Base-by-base conservation (phyloP, 2,888 invertebrate genomes). In the Meliscaeva auricollis region DNA sequence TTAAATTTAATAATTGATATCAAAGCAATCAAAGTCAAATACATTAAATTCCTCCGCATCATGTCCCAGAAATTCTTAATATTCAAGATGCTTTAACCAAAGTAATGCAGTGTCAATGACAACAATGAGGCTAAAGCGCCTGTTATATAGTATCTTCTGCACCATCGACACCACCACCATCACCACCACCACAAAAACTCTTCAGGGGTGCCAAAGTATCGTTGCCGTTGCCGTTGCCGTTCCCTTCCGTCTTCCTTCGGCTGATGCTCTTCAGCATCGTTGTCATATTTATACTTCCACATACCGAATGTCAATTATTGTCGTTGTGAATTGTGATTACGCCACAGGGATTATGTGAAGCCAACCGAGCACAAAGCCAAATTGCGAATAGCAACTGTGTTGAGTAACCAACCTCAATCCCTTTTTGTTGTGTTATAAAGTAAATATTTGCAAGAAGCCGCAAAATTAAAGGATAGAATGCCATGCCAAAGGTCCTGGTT, bases 301-400 rank as follows among this genome's bases (percentile, higher is more conserved):
- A 83, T 73, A 73, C 69, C 73, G 44, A 84, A 84, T 72, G 74
- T 70, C 84, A 84, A 84, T 84, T 84, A 84, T 84, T 84, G 79
- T 79, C 75, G 66, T 79, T 79, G 70, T 84, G 75, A 84, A 64
- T 79, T 79, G 75, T 84, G 70, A 84, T 75, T 56, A 64, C 74
- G 74, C 79, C 84, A 38, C 66, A 79, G 79, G 84, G 70, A 75
- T 70, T 74, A 38, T 69, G 48, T 8, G 78, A 70, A 74, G 60
- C 68, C 48, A 68, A 30, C 77, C 62, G 38, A 74, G 75, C 58
- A 84, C 79, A 84, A 75, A 79, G 79, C 79, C 70, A 75, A 84
- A 79, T 84, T 84, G 84, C 48, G 64, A 78, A 68, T 56, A 62
- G 77, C 64, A 70, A 76, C 77, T 74, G 56, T 78, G 30, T 7